Evolutionary conservation across 2,888 invertebrate species (phyloP).

Genomic region (Hofmannophila pseudospretella): DNA sequence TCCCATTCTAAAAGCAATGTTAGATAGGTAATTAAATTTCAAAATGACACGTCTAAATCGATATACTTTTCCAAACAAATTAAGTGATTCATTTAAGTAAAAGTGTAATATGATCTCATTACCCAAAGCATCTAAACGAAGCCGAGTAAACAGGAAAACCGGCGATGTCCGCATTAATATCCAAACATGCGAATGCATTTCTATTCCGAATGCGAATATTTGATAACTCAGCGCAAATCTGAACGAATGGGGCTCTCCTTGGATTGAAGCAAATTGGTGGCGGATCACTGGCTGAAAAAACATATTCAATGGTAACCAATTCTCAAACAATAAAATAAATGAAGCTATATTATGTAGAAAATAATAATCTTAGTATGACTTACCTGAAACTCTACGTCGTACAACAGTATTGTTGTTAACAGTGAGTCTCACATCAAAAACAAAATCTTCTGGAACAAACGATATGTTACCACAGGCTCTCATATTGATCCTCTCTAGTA

Average conservation of each 20-base stretch:
- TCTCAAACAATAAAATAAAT: too few species aligned
- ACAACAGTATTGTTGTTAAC: conserved; percentile 86
- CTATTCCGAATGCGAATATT: conserved; percentile 88
- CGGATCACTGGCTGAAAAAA: conserved; percentile 83
- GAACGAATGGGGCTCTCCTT: conserved; percentile 82
- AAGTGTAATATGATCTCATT: too few species aligned
- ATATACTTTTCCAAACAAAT: too few species aligned
- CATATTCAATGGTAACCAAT: too few species aligned
- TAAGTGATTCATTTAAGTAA: too few species aligned
- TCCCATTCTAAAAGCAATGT: conserved; percentile 66
- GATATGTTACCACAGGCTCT: conserved; percentile 88
- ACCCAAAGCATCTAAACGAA: conserved; percentile 73
- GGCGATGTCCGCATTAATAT: conserved; percentile 82
- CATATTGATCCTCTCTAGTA: conserved; percentile 81
- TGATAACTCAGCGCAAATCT: conserved; percentile 86
- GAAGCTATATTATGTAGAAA: neutral
- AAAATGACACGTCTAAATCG: too few species aligned
- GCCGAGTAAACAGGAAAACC: conserved; percentile 78
- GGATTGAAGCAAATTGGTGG: conserved; percentile 84
- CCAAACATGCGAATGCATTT: conserved; percentile 88
- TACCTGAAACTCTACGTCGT: conserved; percentile 85
- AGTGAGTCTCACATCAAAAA: conserved; percentile 84
- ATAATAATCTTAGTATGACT: too few species aligned
- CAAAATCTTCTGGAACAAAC: conserved; percentile 89
- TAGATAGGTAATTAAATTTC: too few species aligned